Base-by-base conservation (phyloP, 1,140 invertebrate species). In the Philotrypesis tridentata region DNA sequence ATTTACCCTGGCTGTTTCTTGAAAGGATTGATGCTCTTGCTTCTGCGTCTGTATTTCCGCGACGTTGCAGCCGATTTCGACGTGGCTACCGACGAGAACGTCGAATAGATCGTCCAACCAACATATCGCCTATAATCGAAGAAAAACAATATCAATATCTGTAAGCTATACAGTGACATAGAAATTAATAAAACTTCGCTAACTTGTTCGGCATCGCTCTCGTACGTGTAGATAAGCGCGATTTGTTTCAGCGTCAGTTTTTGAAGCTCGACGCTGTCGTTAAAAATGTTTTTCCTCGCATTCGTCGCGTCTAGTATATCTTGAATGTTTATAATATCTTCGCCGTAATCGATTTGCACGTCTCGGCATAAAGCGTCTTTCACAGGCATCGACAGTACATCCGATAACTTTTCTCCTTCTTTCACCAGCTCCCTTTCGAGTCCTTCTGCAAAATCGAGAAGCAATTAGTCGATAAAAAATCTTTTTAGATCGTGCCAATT, bases 301-400 rank as follows among this genome's bases (percentile, higher is more conserved):
- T 92, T 93, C 8, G 94, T 95, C 75, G 94, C 92, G 86, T 94
- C 94, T 83, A 96, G 89, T 81, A 95, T 93, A 84, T 95, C 94
- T 77, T 93, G 92, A 60, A 96, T 93, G 86, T 96, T 95, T 40
- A 94, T 91, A 29, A 96, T 96, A 84, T 96, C 95, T 85, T 93
- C 92, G 33, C 93, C 93, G 83, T 96, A 96, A 92, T 96, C 94
- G 9, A 96, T 93, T 21, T 92, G 91, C 85, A 96, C 93, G 88
- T 96, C 95, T 82, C 95, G 92, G 27, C 95, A 95, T 75, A 95
- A 91, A 0, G 95, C 95, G 90, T 96, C 96, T 90, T 96, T 96
- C 63, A 96, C 93, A 12, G 96, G 95, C 92, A 96, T 94, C 9
- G 95, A 95, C 73, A 97, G 92, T 89, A 96, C 93, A 89, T 96